phyloP scores from a whole-genome alignment of 2,888 invertebrate genomes.

The Andrena marginata region DNA sequence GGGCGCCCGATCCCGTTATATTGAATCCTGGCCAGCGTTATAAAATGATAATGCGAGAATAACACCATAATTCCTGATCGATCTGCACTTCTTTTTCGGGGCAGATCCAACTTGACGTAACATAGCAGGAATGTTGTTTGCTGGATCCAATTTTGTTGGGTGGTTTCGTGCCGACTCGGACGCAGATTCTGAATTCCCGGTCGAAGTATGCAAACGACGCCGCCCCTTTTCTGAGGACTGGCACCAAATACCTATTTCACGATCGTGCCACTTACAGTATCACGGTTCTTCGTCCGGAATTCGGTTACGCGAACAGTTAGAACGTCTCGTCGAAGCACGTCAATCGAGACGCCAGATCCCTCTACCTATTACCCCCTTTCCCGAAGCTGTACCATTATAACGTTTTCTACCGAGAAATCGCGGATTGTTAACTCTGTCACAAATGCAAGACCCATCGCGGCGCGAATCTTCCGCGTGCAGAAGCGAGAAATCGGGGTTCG shows the following conservation, averaged over 20 bases:
- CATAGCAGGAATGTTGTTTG: slow-evolving; percentile 37
- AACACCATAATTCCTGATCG: slow-evolving; percentile 13
- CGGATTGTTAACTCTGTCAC: slow-evolving; percentile 27
- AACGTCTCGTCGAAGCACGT: background rate
- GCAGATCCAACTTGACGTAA: slow-evolving; percentile 29
- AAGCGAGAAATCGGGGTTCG: slow-evolving; percentile 44
- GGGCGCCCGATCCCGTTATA: slow-evolving; percentile 54
- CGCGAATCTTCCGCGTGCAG: slow-evolving; percentile 57
- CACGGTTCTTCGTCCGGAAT: background rate
- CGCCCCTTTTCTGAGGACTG: no score
- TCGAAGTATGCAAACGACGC: slow-evolving; percentile 31
- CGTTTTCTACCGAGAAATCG: slow-evolving; percentile 34
- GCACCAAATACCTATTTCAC: background rate
- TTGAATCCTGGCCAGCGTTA: background rate
- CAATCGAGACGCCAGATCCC: background rate
- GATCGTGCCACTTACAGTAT: background rate
- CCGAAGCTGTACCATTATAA: slow-evolving; percentile 16
- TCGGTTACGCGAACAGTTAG: background rate
- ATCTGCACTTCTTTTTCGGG: slow-evolving; percentile 25
- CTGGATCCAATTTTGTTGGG: background rate
- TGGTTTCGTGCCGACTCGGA: background rate
- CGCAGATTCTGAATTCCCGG: background rate
- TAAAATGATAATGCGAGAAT: background rate
- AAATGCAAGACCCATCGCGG: no score
- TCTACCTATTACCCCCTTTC: slow-evolving; percentile 1